Conservation (phyloP, 64 coral and sea anemone species). For the Montipora foliosa region DNA sequence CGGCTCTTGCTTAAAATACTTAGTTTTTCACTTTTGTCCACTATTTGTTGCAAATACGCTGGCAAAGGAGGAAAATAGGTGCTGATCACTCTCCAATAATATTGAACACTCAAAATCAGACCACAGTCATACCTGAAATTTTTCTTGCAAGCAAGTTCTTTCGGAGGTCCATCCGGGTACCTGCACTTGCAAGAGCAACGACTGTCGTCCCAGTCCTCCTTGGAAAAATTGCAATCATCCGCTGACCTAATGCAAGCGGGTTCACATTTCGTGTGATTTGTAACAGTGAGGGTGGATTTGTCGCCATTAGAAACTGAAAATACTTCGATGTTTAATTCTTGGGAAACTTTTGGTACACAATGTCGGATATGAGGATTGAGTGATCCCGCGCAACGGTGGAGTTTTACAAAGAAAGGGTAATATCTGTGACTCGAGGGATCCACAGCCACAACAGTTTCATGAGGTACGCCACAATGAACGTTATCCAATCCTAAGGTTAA, state of each 20-base stretch:
- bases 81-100: no score
- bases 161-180: slow-evolving; percentile 20
- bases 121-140: slow-evolving; percentile 8
- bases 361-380: slow-evolving; percentile 36
- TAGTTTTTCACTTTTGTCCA: no score
- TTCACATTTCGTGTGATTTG: slow-evolving; percentile 56
- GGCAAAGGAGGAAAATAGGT: no score
- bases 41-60: no score
- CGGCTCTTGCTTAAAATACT: no score
- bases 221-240: background rate
- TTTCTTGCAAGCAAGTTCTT: slow-evolving; percentile 47
- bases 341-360: background rate
- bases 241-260: slow-evolving; percentile 5
- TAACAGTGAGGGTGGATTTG: background rate
- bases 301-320: background rate
- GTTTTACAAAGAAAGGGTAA: slow-evolving; percentile 65
- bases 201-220: slow-evolving; percentile 37
- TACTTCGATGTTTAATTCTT: slow-evolving; percentile 10
- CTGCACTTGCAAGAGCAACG: slow-evolving; percentile 33
- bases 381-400: slow-evolving; percentile 58
- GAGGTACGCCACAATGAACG: background rate
- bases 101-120: no score
- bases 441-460: slow-evolving; percentile 1
- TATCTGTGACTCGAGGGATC: slow-evolving; percentile 5
- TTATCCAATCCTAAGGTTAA: background rate